phyloP scores from a whole-genome alignment of 2,797 vertebrate genomes.

The Choloepus didactylus region DNA sequence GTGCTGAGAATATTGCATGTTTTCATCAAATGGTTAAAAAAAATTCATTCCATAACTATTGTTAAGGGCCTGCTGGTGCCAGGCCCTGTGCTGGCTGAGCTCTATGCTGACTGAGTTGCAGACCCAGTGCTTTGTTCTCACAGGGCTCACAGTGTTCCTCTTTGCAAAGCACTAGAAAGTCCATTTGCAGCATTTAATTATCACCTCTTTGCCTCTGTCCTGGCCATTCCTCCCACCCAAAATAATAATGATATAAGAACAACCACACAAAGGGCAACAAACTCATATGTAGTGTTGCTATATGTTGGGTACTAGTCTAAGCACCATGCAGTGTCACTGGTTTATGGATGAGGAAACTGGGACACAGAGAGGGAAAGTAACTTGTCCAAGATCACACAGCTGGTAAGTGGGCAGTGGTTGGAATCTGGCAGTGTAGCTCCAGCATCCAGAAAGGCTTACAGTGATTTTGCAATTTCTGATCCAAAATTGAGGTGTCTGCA shows the following conservation, averaged over 20 bases:
- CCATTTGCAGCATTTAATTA: slow-evolving; percentile 17
- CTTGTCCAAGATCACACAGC: neutral
- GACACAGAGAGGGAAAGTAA: neutral
- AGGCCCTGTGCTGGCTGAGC: neutral
- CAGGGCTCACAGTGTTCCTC: neutral
- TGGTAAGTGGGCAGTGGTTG: neutral
- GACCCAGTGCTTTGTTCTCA: neutral
- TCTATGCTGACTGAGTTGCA: neutral
- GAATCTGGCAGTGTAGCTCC: neutral
- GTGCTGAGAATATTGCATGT: neutral
- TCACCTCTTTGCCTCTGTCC: neutral
- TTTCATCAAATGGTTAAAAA: neutral
- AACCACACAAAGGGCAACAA: neutral
- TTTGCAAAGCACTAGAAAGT: neutral
- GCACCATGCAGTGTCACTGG: neutral
- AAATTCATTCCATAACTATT: slow-evolving; percentile 1
- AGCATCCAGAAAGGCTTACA: neutral
- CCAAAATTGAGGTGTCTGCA: neutral
- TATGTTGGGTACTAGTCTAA: neutral
- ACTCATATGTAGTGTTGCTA: neutral
- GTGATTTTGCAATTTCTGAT: neutral
- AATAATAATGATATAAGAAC: neutral
- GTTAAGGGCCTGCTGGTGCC: neutral
- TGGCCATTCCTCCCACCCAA: neutral
- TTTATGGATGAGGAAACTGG: neutral